phyloP scores from a whole-genome alignment of 2,888 invertebrate genomes.

The Ornithoptera alexandrae region DNA sequence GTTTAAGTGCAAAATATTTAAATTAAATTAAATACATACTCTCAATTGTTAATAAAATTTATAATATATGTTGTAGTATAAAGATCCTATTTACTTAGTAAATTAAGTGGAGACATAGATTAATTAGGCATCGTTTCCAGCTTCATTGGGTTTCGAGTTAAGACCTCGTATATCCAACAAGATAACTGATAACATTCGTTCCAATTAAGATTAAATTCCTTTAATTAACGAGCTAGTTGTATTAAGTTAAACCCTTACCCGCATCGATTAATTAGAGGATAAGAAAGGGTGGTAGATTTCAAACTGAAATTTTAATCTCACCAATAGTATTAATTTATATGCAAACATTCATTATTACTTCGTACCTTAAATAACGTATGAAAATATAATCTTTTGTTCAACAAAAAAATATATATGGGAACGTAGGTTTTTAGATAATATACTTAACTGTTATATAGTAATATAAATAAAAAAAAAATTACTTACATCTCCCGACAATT shows the following conservation, averaged over 20 bases:
- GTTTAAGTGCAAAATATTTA: too few relatives aligned
- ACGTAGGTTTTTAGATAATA: too few relatives aligned
- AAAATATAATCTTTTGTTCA: too few relatives aligned
- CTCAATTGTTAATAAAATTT: too few relatives aligned
- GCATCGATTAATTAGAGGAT: conserved; percentile 18
- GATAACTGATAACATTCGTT: conserved; percentile 16
- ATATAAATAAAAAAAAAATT: not conserved
- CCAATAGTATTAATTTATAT: conserved; percentile 1
- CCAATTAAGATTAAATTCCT: conserved; percentile 20
- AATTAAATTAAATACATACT: too few relatives aligned
- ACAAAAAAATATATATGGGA: too few relatives aligned
- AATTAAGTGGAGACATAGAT: not conserved
- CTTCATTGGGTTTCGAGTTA: conserved; percentile 1
- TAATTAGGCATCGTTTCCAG: not conserved
- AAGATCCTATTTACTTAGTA: too few relatives aligned
- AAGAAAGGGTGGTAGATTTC: not conserved
- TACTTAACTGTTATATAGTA: too few relatives aligned
- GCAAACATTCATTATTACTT: too few relatives aligned
- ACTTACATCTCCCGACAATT: conserved; percentile 53
- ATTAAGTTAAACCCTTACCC: conserved; percentile 5
- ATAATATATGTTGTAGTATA: too few relatives aligned
- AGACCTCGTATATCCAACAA: conserved; percentile 1
- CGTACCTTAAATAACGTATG: too few relatives aligned
- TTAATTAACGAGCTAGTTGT: conserved; percentile 20
- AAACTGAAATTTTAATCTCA: conserved; percentile 5